Base-by-base conservation (phyloP, 2,888 invertebrate genomes). In the Linnaemya tessellans region DNA sequence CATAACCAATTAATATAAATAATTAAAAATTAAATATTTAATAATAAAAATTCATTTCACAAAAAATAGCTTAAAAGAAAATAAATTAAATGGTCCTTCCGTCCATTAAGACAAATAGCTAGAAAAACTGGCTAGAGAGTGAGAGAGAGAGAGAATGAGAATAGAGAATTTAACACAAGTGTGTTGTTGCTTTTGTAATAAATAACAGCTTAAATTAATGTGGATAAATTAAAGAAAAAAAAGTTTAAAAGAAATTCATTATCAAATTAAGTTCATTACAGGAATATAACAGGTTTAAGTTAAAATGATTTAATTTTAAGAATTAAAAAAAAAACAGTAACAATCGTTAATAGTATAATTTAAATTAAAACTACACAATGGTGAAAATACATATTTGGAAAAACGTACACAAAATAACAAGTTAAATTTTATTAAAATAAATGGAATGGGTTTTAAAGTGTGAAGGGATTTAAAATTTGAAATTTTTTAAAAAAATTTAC, bases 1-100 rank as follows among this genome's bases (percentile, higher is more conserved):
- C 90, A 90, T 91, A 91, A 91, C 90, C 90, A 91, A 90, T 89
- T 84, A 86, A 90, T 89, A 91, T 91, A 91, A 91, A 90, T 91
- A 90, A 91, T 88, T 91, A 89, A 90, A 88, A 80, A 71, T 81
- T 73, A 81, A 78, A 80, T 82, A 79, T 77, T 74, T 49, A 75
- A 71, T 65, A 79, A 73, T 78, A 46, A 64, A 46, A 73, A 73
- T 49, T 70, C 18, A 25, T 30, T 51, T 54, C 64, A 58, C 22
- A 68, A 56, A 79, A 78, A 43, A 54, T 60, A 68, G 65, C 65
- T 79, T 70, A 49, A 80, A 75, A 13, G 10, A 25, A 79, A 65
- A 35, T 20, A 62, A 54, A 68, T 35, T 65, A 43, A 80, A 62
- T 65, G 67, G 64, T 84, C 65, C 46, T 74, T 60, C 35, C n/a